Conservation (phyloP, 2,888 invertebrate genomes). For the Polydesmus complanatus region DNA sequence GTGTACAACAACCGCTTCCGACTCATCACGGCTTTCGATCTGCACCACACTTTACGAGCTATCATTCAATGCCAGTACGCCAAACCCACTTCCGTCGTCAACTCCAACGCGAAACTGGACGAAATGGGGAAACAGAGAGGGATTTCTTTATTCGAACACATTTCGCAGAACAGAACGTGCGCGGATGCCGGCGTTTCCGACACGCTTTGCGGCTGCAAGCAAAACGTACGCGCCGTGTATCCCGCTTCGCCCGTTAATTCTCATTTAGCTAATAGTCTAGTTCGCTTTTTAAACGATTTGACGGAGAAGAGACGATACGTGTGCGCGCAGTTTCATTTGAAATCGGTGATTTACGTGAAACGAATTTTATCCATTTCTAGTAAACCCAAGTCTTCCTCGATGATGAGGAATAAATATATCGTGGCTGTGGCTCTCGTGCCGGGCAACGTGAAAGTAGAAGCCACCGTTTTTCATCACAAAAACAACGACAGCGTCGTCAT, state of each 20-base stretch:
- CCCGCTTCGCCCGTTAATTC: not conserved
- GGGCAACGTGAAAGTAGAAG: not conserved
- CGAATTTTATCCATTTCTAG: not conserved
- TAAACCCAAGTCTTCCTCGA: no score
- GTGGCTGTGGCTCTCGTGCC: not conserved
- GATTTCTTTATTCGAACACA: not conserved
- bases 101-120: not conserved
- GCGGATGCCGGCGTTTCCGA: not conserved
- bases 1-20: not conserved
- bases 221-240: not conserved
- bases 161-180: not conserved
- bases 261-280: not conserved
- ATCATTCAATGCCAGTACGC: not conserved
- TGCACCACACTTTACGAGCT: not conserved
- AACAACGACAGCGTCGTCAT: not conserved
- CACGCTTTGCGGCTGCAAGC: not conserved
- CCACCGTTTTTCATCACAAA: not conserved
- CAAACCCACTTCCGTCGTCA: no score
- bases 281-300: not conserved
- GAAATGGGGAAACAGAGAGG: not conserved
- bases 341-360: not conserved
- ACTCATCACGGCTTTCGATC: not conserved
- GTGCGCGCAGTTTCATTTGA: not conserved
- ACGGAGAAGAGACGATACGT: not conserved
- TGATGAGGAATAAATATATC: not conserved